Conservation (phyloP, 2,797 vertebrate species). For the Calcarius lapponicus region DNA sequence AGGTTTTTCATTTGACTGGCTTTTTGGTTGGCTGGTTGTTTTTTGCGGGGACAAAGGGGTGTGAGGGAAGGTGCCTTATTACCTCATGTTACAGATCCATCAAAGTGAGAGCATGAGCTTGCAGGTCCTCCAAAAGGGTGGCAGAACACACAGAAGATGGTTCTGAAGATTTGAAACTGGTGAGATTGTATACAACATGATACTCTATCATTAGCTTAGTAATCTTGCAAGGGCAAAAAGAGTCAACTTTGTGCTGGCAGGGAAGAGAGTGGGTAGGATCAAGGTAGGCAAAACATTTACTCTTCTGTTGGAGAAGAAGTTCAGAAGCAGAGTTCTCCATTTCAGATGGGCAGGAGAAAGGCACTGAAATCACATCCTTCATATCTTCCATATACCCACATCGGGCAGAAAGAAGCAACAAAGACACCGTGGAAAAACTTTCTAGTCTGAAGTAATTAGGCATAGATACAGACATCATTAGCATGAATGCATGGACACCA, state of each 20-base stretch:
- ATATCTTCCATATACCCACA: background rate
- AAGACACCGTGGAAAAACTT: background rate
- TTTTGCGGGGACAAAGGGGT: background rate
- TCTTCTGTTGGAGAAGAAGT: background rate
- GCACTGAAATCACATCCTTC: background rate
- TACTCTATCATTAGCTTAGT: background rate
- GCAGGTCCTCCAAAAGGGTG: background rate
- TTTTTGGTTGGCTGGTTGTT: background rate
- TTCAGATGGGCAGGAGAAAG: background rate
- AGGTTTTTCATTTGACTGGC: background rate
- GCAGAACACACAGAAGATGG: fast-evolving
- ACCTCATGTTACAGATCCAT: background rate
- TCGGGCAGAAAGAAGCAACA: background rate
- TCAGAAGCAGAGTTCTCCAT: background rate
- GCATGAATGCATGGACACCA: background rate
- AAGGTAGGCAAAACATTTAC: background rate
- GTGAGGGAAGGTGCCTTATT: background rate
- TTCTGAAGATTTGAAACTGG: background rate
- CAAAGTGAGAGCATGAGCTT: background rate
- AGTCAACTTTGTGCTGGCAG: background rate
- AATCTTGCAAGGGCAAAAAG: background rate
- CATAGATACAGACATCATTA: background rate
- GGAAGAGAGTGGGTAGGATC: background rate
- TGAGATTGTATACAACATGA: background rate
- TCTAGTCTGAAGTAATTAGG: background rate